Evolutionary conservation across 2,113 vertebrate species (phyloP).

Genomic region (Brevimyrus niger): DNA sequence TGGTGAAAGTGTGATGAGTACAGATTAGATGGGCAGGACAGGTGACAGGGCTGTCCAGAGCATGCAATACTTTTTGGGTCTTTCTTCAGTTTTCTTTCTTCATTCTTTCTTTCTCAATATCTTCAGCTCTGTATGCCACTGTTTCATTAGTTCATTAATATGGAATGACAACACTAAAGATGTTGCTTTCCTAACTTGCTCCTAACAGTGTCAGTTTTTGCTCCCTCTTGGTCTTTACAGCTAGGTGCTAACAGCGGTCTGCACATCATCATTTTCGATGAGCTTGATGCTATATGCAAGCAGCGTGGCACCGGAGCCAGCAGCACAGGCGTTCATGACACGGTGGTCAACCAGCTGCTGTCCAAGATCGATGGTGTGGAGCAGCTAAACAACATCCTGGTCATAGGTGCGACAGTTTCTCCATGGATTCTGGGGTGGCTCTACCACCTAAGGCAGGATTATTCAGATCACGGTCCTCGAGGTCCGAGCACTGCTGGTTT

Average conservation of each 20-base stretch:
- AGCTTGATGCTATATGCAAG: conserved; percentile 97
- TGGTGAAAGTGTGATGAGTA: neutral
- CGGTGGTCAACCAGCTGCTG: conserved; percentile 93
- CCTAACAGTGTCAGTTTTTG: neutral
- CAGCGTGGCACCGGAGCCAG: conserved; percentile 92
- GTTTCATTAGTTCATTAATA: neutral
- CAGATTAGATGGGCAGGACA: neutral
- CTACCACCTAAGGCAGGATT: no score
- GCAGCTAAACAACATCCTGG: conserved; percentile 97
- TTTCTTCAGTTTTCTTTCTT: neutral
- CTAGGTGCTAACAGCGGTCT: conserved; percentile 94
- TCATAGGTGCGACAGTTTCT: conserved; percentile 71
- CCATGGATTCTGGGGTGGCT: neutral
- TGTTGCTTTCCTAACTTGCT: neutral
- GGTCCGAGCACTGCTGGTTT: no score
- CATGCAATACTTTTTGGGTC: neutral
- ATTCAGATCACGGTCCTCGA: no score
- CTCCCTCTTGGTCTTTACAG: conserved; percentile 45
- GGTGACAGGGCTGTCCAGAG: neutral
- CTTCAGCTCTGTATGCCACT: neutral
- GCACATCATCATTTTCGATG: conserved; percentile 98
- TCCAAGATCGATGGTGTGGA: conserved; percentile 97
- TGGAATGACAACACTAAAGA: neutral
- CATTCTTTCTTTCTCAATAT: neutral
- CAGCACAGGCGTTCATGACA: conserved; percentile 94